Base-by-base conservation (phyloP, 2,888 invertebrate species). In the Linnaemya tessellans region DNA sequence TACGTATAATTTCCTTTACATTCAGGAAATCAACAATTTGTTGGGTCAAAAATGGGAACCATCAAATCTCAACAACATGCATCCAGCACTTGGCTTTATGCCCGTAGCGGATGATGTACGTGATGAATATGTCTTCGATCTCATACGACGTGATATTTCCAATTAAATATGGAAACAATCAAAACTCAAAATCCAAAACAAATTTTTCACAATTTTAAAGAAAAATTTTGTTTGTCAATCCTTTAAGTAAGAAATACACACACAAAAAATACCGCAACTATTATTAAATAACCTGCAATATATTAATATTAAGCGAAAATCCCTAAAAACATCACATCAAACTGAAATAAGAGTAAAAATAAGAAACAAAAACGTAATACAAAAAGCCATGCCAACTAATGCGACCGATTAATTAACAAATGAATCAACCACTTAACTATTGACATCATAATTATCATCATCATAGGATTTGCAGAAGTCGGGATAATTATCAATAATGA, bases 41-140 rank as follows among this genome's bases (percentile, higher is more conserved):
- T 88, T 92, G 84, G 92, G 92, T 15, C 91, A 91, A 82, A 90
- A 90, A 68, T 92, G 92, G 92, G 89, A 89, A 49, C 91, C 91
- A 10, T 86, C 90, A 3, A 89, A 89, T 84, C 89, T 89, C 38
- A 89, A 90, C 67, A 88, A 89, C 70, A 84, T 92, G 80, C 91
- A 92, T 84, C 89, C 91, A 70, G 90, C 91, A 64, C 90, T 92
- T 20, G 89, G 90, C 43, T 90, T 89, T 84, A 88, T 89, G 22
- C 90, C 90, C 49, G 90, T 91, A n/a, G 89, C 91, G 62, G 91
- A 91, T 86, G 90, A 92, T 81, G 88, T 90, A 71, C 92, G 92
- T 80, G 91, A 92, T 88, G 90, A 92, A 88, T 92, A 89, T 84
- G 90, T 92, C 73, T 91, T 92, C 87, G 91, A 92, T 87, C 87